Evolutionary conservation across 1,140 invertebrate species (phyloP), one percentile per base, ranked within the genome.

Genomic region (Hyposmocoma kahamanoa): DNA sequence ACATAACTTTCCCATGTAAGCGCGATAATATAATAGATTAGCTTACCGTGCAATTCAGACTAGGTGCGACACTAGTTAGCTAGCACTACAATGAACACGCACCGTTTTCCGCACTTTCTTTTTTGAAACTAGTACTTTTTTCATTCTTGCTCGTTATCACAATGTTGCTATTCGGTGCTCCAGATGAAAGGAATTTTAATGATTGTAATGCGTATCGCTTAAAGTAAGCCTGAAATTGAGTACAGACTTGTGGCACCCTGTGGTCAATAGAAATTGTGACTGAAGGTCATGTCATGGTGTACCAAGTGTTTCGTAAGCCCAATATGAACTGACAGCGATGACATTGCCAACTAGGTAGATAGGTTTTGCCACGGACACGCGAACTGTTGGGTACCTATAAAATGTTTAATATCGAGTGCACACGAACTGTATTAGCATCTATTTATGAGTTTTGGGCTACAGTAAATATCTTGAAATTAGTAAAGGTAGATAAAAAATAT

Each of bases 351-450:
- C 53, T 64, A 57, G 59, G 54, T 64, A 63, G 62, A 60, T 69
- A 68, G 63, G 60, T 72, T 79, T 75, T 72, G 67, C 67, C 62
- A 64, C 59, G 59, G 62, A 56, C 78, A 82, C 78, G 75, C 78
- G 78, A 82, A 71, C 59, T 49, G 58, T 66, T 55, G 39, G 41
- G 28, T 34, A n/a, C 47, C 52, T 52, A 69, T 56, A 60, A 47
- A 60, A 52, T 41, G 43, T n/a, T 50, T 63, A 60, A 70, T 71
- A 69, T 67, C 55, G 53, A 71, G 48, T 59, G 50, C 60, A 59
- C 67, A 69, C 70, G 68, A 75, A 64, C 11, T n/a, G n/a, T n/a
- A n/a, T n/a, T n/a, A n/a, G n/a, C n/a, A n/a, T n/a, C n/a, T n/a
- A n/a, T n/a, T n/a, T n/a, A n/a, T n/a, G n/a, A n/a, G n/a, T n/a